Base-by-base conservation (phyloP, 2,888 invertebrate species). In the Ophion costatus region DNA sequence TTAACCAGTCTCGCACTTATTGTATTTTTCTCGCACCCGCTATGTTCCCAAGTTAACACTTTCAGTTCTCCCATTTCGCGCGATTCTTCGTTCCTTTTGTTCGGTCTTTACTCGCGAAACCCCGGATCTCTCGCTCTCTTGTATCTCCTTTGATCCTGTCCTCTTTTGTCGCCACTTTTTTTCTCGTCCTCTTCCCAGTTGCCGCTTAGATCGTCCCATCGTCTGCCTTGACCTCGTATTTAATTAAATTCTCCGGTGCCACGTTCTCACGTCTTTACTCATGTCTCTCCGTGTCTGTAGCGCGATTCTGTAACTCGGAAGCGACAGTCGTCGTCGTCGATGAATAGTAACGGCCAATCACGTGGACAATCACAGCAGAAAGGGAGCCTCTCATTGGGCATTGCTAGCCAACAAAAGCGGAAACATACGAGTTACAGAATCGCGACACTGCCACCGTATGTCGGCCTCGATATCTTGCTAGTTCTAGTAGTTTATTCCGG, bases 41-140 rank as follows among this genome's bases (percentile, higher is more conserved):
- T n/a, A 66, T 51, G 42, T 57, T 77, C 77, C 29, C 64, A 74
- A 6, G 59, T 29, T 17, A 63, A 6, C 20, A 17, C 45, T 33
- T 59, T 38, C 10, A 24, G 38, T 38, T 38, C 9, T n/a, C 9
- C 38, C 20, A 38, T 29, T 22, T 33, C 9, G 14, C 3, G 7
- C 61, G 14, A 10, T 20, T 38, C 20, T 22, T 22, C 3, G 38
- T 9, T 42, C n/a, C 24, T 33, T 14, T 17, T n/a, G 20, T 7
- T 45, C 3, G 17, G 7, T n/a, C 38, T 5, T 6, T 22, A 14
- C 17, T 10, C 20, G 1, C 22, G 59, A n/a, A 57, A 59, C n/a
- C 61, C 74, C 20, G 33, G 20, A 33, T 2, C 29, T 29, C 29
- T 20, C 20, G 2, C 29, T 20, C 33, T 20, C 24, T 9, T 14